Base-by-base conservation (phyloP, 2,888 invertebrate species). In the Acanthosoma haemorrhoidale region DNA sequence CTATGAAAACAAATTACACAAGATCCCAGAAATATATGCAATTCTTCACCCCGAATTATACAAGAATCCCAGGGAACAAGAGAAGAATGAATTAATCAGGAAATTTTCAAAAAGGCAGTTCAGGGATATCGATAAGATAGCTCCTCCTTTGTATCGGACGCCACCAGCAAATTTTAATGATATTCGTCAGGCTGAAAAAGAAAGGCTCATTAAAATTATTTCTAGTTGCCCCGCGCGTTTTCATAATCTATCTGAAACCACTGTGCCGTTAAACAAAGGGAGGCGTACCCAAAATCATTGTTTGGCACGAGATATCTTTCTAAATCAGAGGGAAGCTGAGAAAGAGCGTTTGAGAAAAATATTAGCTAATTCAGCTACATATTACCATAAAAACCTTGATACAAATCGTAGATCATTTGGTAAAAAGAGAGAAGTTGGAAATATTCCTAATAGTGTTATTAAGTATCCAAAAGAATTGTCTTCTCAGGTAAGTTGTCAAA, bases 11-110 rank as follows among this genome's bases (percentile, higher is more conserved):
- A 67, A 64, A 4, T 21, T 71, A 1, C 13, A 25, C 9, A 57
- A 69, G 25, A 41, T 63, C 31, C 70, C 73, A 15, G 73, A 73
- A 64, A 73, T 73, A n/a, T 63, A 71, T 38, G 71, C 73, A 15
- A 38, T 73, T 13, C 72, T 73, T 16, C 70, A 73, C 41, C 73
- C 73, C 4, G 73, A 72, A 32, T 32, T 73, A 13, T 73, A 72
- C 51, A 70, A 57, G 29, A 68, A 73, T 39, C 32, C 15, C 11
- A 18, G 73, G 5, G 73, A 73, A 59, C 69, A 72, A 21, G 73
- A 73, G 34, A 73, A 73, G 39, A 66, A 41, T 13, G 57, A 59
- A 21, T 59, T 73, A 6, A 71, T 72, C 11, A 43, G 63, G 25
- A 72, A 70, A 34, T 72, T 72, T 38, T 60, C 72, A 1, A 69